Evolutionary conservation across 2,888 invertebrate species (phyloP), one percentile per base, ranked within the genome.

Genomic region (Epistrophella euchroma): DNA sequence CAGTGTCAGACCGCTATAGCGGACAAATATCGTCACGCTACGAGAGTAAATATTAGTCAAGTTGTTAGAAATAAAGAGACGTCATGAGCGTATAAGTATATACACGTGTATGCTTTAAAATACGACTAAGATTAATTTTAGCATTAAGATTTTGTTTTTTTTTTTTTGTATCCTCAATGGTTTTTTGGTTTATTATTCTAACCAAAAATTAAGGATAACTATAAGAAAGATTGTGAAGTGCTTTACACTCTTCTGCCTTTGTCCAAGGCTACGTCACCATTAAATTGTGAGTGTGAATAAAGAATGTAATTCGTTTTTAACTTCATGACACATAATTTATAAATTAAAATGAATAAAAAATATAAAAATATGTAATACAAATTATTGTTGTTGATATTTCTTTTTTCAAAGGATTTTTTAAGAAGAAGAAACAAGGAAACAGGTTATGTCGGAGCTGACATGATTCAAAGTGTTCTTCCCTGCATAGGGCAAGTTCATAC

Each of bases 11-110:
- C 87, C 91, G 92, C 9, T 92, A 92, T 79, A 90, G 90, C 3
- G 91, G 90, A 1, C 90, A 90, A 68, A 90, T 92, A n/a, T 90
- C 90, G 13, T 90, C 92, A n/a, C 91, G 92, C 62, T 92, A 92
- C 89, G 90, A 89, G 62, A 89, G 47, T 55, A 88, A 88, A 88
- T 86, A 86, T 82, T 86, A 82, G 70, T 52, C 19, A 87, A 45
- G n/a, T 15, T 10, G 7, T 11, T 55, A 55, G 28, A 4, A 40
- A 7, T 15, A 35, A 19, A 2, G 15, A 37, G 58, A 40, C 4
- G 13, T 37, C 37, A 47, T 17, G 19, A 68, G 52, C 68, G n/a
- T 52, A 64, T 45, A 45, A 25, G 17, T 45, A 10, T 17, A n/a
- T 52, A 9, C 3, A 50, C n/a, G n/a, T 45, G 19, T 17, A 55